Evolutionary conservation across 2,888 invertebrate genomes (phyloP).

Genomic region (Teleogryllus oceanicus): DNA sequence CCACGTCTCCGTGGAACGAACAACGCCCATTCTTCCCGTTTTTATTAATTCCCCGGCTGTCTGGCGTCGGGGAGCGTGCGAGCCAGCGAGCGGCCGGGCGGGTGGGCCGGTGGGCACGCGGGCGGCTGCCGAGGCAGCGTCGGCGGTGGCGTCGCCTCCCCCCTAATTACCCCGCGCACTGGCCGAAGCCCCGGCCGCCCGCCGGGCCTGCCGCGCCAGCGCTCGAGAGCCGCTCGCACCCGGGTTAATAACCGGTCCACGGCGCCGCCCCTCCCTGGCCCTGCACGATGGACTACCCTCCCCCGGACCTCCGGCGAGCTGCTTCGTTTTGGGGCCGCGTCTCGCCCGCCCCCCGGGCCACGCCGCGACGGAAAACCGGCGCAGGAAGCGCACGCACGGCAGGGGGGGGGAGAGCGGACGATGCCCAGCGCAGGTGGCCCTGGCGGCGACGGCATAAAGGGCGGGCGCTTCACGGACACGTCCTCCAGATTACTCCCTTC

Average conservation of each 20-base stretch:
- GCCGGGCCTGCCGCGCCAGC: background rate
- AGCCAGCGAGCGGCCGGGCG: background rate
- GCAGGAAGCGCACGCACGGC: background rate
- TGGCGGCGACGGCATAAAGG: no score
- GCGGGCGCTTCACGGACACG: no score
- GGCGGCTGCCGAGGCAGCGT: background rate
- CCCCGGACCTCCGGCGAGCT: background rate
- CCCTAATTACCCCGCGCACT: background rate
- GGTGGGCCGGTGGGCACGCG: background rate
- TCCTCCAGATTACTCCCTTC: no score
- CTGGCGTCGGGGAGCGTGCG: background rate
- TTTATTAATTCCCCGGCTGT: slow-evolving; percentile 2
- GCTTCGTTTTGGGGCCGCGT: background rate
- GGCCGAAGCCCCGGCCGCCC: background rate
- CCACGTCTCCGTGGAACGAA: background rate
- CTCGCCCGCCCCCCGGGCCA: background rate
- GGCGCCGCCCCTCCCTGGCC: background rate
- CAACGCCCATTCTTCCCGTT: background rate
- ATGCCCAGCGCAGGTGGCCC: no score
- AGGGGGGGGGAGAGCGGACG: no score
- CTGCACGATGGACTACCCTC: background rate
- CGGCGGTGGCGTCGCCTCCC: background rate
- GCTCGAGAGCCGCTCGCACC: background rate
- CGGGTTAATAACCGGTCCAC: slow-evolving; percentile 9
- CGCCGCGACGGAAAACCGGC: background rate